Evolutionary conservation across 1,140 invertebrate genomes (phyloP), one percentile per base, ranked within the genome.

Genomic region (Meloidogyne hapla): DNA sequence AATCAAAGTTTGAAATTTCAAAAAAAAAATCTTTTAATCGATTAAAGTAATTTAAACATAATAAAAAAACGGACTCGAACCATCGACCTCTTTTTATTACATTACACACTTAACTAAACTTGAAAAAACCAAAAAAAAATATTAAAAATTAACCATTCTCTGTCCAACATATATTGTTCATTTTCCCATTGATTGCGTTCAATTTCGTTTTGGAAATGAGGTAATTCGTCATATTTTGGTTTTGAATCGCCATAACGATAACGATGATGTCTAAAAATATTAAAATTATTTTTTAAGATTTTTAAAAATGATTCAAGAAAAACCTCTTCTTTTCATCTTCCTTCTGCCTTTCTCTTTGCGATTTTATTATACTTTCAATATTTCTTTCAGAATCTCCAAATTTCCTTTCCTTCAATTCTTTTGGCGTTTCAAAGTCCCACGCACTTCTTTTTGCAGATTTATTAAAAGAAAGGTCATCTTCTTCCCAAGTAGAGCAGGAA

Each of bases 81-180:
- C n/a, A n/a, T n/a, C n/a, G n/a, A n/a, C n/a, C n/a, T n/a, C n/a
- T n/a, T n/a, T n/a, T n/a, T n/a, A n/a, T n/a, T 13, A 28, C 93
- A 83, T 40, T 70, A 26, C 8, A 15, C 9, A 63, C 1, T 21
- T 38, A 13, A 12, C 21, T 13, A 25, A 3, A 15, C 12, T 9
- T 3, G n/a, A n/a, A n/a, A n/a, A n/a, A n/a, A n/a, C n/a, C n/a
- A 64, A 23, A 4, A 2, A 62, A 40, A 21, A 10, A 10, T 74
- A 28, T 94, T 93, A 87, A 96, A 91, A 66, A 91, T 92, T 98
- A 23, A 98, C 96, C 96, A 99, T 84, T 96, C 94, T 69, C 96
- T 89, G 85, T 99, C 96, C 4, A 98, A 84, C 68, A 94, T 90
- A 80, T 92, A 92, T 88, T 98, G 93, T 81, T 98, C 95, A 84